A percentile compares a stretch with the other conserved stretches of the same genome.
Evolutionary conservation across 2,113 vertebrate genomes (phyloP).

Genomic region (Pseudopodoces humilis): DNA sequence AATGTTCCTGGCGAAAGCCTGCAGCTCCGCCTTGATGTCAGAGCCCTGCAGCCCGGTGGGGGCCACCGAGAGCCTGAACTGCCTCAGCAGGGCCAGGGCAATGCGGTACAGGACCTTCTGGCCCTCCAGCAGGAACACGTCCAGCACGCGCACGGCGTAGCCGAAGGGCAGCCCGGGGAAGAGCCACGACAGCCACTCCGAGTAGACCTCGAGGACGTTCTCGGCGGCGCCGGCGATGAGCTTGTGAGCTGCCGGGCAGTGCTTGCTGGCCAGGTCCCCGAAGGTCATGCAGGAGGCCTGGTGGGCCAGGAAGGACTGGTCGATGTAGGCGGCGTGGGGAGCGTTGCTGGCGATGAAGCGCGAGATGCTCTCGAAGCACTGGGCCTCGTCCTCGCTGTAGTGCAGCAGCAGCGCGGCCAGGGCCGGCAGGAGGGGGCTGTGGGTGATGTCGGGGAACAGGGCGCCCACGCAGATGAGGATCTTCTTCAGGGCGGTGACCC

Average conservation of each 20-base stretch:
- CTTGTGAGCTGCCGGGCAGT: constrained; percentile 83
- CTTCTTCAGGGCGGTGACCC: constrained; percentile 79
- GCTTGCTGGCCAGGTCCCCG: constrained; percentile 86
- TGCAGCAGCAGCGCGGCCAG: constrained; percentile 84
- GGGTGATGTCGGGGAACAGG: constrained; percentile 82
- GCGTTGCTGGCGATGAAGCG: constrained; percentile 80
- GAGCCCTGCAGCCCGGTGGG: constrained; percentile 74
- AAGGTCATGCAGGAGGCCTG: constrained; percentile 88
- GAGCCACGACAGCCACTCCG: constrained; percentile 87
- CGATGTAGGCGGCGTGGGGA: constrained; percentile 81
- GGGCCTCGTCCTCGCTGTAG: constrained; percentile 84
- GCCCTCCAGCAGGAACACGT: constrained; percentile 85
- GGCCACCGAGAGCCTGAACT: constrained; percentile 77
- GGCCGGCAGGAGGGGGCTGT: constrained; percentile 81
- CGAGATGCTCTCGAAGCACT: constrained; percentile 83
- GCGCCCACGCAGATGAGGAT: constrained; percentile 79
- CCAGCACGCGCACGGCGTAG: constrained; percentile 82
- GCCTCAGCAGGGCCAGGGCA: constrained; percentile 81
- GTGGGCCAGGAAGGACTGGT: constrained; percentile 85
- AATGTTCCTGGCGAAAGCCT: constrained; percentile 78
- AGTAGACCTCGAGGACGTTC: constrained; percentile 87
- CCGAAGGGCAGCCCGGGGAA: constrained; percentile 84
- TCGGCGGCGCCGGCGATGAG: constrained; percentile 81
- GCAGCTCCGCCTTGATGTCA: constrained; percentile 79
- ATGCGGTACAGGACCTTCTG: constrained; percentile 89